Evolutionary conservation across 2,888 invertebrate species (phyloP), one percentile per base, ranked within the genome.

Genomic region (Amphipoea lucens): DNA sequence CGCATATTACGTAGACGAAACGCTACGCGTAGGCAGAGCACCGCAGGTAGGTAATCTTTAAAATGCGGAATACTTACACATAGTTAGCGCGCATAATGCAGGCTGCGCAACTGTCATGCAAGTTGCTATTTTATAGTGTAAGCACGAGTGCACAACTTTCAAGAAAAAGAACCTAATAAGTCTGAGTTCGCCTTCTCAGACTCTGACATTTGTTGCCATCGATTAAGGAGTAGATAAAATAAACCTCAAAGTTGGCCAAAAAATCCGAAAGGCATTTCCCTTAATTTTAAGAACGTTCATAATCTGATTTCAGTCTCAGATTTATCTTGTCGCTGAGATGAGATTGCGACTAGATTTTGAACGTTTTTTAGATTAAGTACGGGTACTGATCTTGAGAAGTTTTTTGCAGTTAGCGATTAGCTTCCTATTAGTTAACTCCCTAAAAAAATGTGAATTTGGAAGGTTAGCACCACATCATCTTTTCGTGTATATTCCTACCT

Each of bases 71-170:
- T 29, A 51, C 29, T 29, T 29, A 29, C 9, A 17, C 40, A 77
- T 67, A 7, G 20, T 4, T 36, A 29, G n/a, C 51, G 3, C 12
- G 1, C 20, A 36, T 29, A 54, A 67, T 74, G 29, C 40, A 81
- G 9, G 36, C 29, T 36, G 12, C 42, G 29, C 45, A 40, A 23
- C 57, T 29, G 17, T 57, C n/a, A 40, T 63, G 14, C 60, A 63
- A 57, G 62, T 74, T 74, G 45, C 36, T 72, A 74, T 57, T 63
- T 63, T 40, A 57, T 17, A 68, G 20, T 81, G 20, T 40, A 40
- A 62, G 54, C 62, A 74, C 29, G 54, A 0, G 1, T 20, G 9
- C 5, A n/a, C 9, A 62, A 45, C 29, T 73, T 73, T 67, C 12
- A 51, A 48, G 17, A 40, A 48, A 68, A 62, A 23, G 14, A 14